Evolutionary conservation across 1,140 invertebrate genomes (phyloP), one percentile per base, ranked within the genome.

Genomic region (Drosophila murphyi): DNA sequence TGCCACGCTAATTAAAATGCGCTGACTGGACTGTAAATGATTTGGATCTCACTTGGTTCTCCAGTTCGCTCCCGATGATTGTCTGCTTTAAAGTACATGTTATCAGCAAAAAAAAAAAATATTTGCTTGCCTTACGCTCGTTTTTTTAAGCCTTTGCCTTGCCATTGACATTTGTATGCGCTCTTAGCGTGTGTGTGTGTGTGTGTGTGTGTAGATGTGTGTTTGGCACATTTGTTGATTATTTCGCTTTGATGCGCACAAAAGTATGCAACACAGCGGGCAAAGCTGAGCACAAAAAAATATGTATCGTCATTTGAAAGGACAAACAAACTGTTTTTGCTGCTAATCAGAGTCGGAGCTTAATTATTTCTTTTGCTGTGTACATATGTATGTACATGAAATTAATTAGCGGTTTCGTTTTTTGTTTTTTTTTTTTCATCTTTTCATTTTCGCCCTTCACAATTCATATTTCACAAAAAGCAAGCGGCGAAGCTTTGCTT

Each of bases 241-340:
- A 87, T 88, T 87, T 87, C 80, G 82, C 83, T 87, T 87, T 87
- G 82, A 87, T 88, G 82, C 82, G 83, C 76, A 77, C 76, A 77
- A 83, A 72, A 87, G 82, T 80, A 79, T 88, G 79, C 76, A 87
- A 64, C 79, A 71, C 60, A 72, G 48, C 64, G 51, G 57, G 72
- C 7, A 54, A 50, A 45, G 35, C 4, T 51, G 12, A 52, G 4
- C 52, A 55, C 2, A 71, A 77, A 87, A 87, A 87, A 73, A 88
- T 10, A 10, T 41, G 39, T 10, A 41, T 73, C 81, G 64, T 71
- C 76, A 75, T 83, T 83, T 73, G 55, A 85, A 80, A 80, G 60
- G 77, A 79, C 80, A 75, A 62, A 74, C 51, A 69, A 78, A 78
- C 72, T 64, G 79, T 79, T 88, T 79, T 82, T 74, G 63, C 83